These are phyloP conservation scores for Papilio dardanus DNA, from an alignment of 1,140 invertebrate species.

Conservation along the genomic window DNA sequence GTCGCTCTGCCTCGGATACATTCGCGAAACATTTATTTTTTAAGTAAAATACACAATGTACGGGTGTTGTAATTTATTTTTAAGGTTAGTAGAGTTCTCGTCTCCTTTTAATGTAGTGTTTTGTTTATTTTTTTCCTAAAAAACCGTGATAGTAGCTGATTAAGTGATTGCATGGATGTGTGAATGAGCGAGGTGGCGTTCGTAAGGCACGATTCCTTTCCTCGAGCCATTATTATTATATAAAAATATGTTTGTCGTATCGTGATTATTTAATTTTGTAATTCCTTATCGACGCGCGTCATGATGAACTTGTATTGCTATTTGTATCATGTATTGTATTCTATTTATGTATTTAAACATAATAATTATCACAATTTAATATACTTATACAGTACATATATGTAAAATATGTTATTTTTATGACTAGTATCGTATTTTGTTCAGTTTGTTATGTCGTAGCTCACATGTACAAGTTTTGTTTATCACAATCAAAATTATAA, in stretches of 20 bases:
- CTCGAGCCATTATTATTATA: slow-evolving; percentile 62
- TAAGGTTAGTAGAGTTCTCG: slow-evolving; percentile 76
- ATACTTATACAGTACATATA: slow-evolving; percentile 20
- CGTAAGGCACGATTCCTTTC: slow-evolving; percentile 74
- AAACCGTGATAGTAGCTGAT: slow-evolving; percentile 79
- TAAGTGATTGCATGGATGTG: slow-evolving; percentile 68
- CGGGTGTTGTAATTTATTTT: slow-evolving; percentile 75
- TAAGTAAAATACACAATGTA: slow-evolving; percentile 67
- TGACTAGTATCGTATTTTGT: not conserved
- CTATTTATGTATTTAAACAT: slow-evolving; percentile 19
- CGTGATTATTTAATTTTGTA: slow-evolving; percentile 32
- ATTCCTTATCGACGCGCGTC: slow-evolving; percentile 24
- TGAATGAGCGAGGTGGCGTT: slow-evolving; percentile 68
- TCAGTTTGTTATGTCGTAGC: slow-evolving; percentile 20
- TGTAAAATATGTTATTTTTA: slow-evolving; percentile 12
- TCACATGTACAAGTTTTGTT: slow-evolving; percentile 30
- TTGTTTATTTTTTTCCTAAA: slow-evolving; percentile 61
- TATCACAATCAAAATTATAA: slow-evolving; percentile 6
- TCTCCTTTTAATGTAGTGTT: slow-evolving; percentile 70
- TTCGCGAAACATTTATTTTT: slow-evolving; percentile 58
- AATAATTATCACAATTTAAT: not conserved
- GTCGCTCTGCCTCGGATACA: slow-evolving; percentile 47
- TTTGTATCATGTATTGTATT: slow-evolving; percentile 22
- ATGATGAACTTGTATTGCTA: slow-evolving; percentile 8
- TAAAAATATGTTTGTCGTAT: slow-evolving; percentile 39